Evolutionary conservation across 2,888 invertebrate species (phyloP).

Genomic region (Papilio protenor): DNA sequence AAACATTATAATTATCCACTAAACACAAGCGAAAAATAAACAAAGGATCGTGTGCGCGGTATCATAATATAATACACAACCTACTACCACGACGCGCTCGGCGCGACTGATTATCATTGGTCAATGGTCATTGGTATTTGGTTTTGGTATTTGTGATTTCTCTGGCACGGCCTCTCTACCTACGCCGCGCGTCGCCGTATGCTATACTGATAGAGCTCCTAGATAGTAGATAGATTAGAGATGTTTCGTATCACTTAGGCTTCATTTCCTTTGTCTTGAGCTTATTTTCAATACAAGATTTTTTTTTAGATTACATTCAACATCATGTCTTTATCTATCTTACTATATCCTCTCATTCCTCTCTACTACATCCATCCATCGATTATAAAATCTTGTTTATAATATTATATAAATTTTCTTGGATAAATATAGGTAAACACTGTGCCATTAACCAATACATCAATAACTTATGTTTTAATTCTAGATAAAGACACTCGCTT

Average conservation of each 20-base stretch:
- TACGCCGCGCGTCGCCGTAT: slow-evolving; percentile 38
- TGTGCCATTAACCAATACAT: too few species aligned
- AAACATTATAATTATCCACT: slow-evolving; percentile 30
- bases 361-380: too few species aligned
- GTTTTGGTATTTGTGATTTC: slow-evolving; percentile 48
- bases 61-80: slow-evolving; percentile 32
- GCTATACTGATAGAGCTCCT: slow-evolving; percentile 19
- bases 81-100: slow-evolving; percentile 4
- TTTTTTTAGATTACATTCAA: not conserved
- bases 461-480: too few species aligned
- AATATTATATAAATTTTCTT: too few species aligned
- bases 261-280: not conserved
- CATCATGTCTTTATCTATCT: too few species aligned
- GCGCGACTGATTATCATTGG: slow-evolving; percentile 33
- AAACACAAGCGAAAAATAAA: slow-evolving; percentile 52
- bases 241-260: not conserved
- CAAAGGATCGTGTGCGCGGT: slow-evolving; percentile 38
- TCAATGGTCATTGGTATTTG: slow-evolving; percentile 12
- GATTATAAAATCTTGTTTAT: too few species aligned
- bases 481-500: too few species aligned
- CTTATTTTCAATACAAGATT: not conserved
- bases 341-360: too few species aligned
- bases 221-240: too few species aligned
- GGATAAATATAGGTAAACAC: too few species aligned
- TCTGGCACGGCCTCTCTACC: slow-evolving; percentile 51